These are phyloP conservation scores for Bathynomus jamesi DNA, from an alignment of 1,140 invertebrate species.

Conservation along the genomic window DNA sequence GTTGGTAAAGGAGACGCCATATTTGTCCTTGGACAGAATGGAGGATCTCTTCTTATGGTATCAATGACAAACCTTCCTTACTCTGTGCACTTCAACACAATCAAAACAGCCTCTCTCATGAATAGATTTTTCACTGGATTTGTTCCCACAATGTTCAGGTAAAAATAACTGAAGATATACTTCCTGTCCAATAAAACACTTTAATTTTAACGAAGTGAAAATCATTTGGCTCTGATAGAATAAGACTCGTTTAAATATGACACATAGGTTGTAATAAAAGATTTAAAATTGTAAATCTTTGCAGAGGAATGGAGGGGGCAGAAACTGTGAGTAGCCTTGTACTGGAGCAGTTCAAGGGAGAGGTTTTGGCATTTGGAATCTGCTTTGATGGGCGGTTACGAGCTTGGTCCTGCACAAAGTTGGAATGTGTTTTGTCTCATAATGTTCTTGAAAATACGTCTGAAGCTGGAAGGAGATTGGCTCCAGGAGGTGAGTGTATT, in stretches of 20 bases:
- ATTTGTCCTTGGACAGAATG: conserved; percentile 66
- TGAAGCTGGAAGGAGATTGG: conserved; percentile 11
- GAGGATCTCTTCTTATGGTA: conserved; percentile 59
- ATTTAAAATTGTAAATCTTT: too few relatives aligned
- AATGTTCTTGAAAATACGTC: conserved; percentile 25
- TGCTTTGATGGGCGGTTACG: conserved; percentile 18
- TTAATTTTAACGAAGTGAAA: too few relatives aligned
- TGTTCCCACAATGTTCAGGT: conserved; percentile 66
- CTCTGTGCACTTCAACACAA: conserved; percentile 55
- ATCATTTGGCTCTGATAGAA: too few relatives aligned
- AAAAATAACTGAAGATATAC: too few relatives aligned
- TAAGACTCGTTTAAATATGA: too few relatives aligned
- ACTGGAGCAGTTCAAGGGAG: conserved; percentile 13
- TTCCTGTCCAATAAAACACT: too few relatives aligned
- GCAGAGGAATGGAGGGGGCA: background rate
- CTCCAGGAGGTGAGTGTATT: background rate
- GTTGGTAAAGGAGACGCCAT: conserved; percentile 57
- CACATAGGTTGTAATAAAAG: too few relatives aligned
- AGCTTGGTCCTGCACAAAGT: conserved; percentile 21
- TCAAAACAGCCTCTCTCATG: conserved; percentile 72
- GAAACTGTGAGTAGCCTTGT: conserved; percentile 3
- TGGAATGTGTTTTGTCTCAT: conserved; percentile 20
- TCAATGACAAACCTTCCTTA: conserved; percentile 54
- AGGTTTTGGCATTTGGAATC: conserved; percentile 20
- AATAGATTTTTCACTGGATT: conserved; percentile 70